Percentiles rank a stretch among this genome's conserved stretches.
phyloP scores from a whole-genome alignment of 2,113 vertebrate species.

The Mastomys coucha region DNA sequence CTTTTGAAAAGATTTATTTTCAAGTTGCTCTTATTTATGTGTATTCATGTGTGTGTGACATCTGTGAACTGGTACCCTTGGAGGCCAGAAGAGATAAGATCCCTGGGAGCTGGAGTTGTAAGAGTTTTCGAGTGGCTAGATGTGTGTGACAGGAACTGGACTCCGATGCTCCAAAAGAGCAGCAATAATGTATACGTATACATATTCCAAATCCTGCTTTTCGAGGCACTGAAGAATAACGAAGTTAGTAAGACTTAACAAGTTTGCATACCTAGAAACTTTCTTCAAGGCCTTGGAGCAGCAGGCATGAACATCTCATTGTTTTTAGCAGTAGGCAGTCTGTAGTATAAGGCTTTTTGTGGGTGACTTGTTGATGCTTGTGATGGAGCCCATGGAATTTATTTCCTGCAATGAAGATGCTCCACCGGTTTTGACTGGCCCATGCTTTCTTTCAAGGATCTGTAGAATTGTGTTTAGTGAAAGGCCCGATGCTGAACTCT shows the following conservation, averaged over 20 bases:
- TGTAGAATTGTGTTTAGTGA: slow-evolving; percentile 45
- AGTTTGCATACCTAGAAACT: neutral
- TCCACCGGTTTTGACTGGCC: neutral
- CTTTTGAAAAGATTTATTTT: neutral
- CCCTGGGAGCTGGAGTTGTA: neutral
- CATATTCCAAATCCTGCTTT: neutral
- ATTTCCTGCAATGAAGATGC: neutral
- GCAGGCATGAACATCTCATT: neutral
- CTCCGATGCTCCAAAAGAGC: neutral
- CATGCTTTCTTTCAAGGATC: slow-evolving; percentile 9
- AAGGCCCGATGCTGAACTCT: slow-evolving; percentile 21
- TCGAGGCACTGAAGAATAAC: neutral
- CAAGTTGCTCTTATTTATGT: neutral
- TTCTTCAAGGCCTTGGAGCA: neutral
- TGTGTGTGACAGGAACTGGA: neutral
- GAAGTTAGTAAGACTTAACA: neutral
- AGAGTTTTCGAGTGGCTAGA: neutral
- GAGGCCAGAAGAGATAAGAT: neutral
- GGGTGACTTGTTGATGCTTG: neutral
- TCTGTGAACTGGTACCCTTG: neutral
- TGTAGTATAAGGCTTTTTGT: neutral
- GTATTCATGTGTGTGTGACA: neutral
- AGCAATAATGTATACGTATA: neutral
- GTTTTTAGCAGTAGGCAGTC: neutral
- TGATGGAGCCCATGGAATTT: neutral